These are phyloP conservation scores for Sarotherodon lohbergeri DNA, from an alignment of 2,113 vertebrate genomes.

Conservation along the genomic window DNA sequence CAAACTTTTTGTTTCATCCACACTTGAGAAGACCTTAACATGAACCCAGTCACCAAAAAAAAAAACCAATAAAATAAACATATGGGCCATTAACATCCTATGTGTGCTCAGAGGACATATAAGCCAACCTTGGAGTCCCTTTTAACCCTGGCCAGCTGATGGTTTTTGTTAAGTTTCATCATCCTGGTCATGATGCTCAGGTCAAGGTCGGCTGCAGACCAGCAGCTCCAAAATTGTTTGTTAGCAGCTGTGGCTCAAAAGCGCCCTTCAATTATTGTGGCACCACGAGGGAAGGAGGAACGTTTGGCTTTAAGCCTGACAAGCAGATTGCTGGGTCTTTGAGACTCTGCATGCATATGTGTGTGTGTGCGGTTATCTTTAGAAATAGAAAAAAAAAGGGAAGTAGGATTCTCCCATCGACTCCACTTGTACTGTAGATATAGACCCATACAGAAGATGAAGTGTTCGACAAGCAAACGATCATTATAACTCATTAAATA, in stretches of 20 bases:
- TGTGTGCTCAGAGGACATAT: not conserved
- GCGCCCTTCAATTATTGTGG: slow-evolving; percentile 65
- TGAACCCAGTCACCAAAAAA: not conserved
- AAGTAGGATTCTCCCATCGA: not conserved
- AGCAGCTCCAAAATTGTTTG: slow-evolving; percentile 42
- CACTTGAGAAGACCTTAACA: not conserved
- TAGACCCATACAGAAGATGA: not conserved
- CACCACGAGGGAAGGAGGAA: slow-evolving; percentile 19
- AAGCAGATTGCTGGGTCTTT: slow-evolving; percentile 33
- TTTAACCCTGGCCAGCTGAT: not conserved
- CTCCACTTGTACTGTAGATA: not conserved
- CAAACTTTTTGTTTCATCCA: not conserved
- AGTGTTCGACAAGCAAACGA: not conserved
- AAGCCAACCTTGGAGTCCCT: not conserved
- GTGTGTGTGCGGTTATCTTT: not conserved
- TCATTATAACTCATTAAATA: not conserved
- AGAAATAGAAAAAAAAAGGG: not conserved
- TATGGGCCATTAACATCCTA: not conserved
- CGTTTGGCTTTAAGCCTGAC: slow-evolving; percentile 15
- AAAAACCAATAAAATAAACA: not conserved
- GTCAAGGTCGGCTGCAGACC: slow-evolving; percentile 41
- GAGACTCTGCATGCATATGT: not conserved
- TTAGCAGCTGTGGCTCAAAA: slow-evolving; percentile 42
- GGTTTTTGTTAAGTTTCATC: slow-evolving; percentile 39
- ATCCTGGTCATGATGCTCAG: slow-evolving; percentile 41